These are phyloP conservation scores for Leptinotarsa defecta DNA, from an alignment of 1,140 invertebrate genomes.

Conservation along the genomic window DNA sequence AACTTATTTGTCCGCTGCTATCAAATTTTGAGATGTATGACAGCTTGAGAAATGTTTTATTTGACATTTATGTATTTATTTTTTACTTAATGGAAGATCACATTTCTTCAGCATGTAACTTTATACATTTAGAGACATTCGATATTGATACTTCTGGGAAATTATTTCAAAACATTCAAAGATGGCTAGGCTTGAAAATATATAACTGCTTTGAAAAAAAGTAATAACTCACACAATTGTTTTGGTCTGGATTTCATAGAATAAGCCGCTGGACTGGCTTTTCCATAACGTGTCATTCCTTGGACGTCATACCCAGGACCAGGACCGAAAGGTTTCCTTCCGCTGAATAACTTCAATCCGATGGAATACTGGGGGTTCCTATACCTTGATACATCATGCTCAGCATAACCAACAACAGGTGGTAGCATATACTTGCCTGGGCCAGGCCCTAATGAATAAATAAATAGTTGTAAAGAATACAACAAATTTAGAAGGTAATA, in stretches of 20 bases:
- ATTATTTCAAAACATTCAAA: too few species aligned
- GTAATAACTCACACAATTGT: constrained; percentile 32
- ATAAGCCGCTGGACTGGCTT: constrained; percentile 58
- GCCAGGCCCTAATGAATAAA: constrained; percentile 60
- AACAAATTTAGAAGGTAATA: too few species aligned
- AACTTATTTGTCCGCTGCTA: too few species aligned
- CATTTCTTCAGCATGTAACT: not conserved
- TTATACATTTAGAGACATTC: too few species aligned
- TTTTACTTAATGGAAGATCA: too few species aligned
- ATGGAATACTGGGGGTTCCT: constrained; percentile 66
- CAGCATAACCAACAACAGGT: constrained; percentile 61
- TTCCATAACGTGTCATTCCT: constrained; percentile 56
- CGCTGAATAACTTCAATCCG: constrained; percentile 49
- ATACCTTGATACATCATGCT: constrained; percentile 63
- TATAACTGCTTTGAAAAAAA: too few species aligned
- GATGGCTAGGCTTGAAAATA: too few species aligned
- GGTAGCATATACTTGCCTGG: constrained; percentile 66
- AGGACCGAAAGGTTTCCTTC: constrained; percentile 52
- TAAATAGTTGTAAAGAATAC: not conserved
- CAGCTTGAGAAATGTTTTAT: too few species aligned
- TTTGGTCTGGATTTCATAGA: constrained; percentile 45
- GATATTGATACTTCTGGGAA: too few species aligned
- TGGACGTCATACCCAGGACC: constrained; percentile 61
- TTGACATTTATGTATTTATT: too few species aligned
- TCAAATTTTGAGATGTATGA: too few species aligned